These are phyloP conservation scores for Leptopilina myrica DNA, from an alignment of 2,888 invertebrate species.

Conservation along the genomic window DNA sequence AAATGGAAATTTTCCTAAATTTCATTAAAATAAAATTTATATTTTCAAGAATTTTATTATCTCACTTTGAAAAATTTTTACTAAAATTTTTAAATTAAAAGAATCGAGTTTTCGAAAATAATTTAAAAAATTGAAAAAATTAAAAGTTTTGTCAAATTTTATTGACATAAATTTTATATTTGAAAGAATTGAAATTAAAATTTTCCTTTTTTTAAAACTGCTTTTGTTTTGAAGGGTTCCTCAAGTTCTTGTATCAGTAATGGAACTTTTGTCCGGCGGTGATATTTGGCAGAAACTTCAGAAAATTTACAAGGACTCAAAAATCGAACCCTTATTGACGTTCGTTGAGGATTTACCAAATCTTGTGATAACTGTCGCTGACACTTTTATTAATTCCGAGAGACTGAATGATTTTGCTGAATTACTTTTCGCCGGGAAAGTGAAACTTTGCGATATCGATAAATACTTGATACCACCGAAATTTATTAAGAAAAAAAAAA, in stretches of 20 bases:
- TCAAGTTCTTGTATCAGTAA: conserved; percentile 56
- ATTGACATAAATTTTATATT: too few relatives aligned
- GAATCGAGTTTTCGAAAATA: too few relatives aligned
- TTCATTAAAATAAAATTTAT: too few relatives aligned
- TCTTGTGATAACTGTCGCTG: conserved; percentile 62
- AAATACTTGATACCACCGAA: conserved; percentile 67
- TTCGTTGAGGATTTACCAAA: conserved; percentile 69
- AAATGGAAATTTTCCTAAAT: too few relatives aligned
- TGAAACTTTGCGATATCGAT: conserved; percentile 67
- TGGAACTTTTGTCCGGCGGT: conserved; percentile 65
- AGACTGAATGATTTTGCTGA: conserved; percentile 64
- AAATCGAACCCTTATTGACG: conserved; percentile 61
- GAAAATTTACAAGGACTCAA: conserved; percentile 62
- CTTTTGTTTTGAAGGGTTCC: conserved; percentile 37
- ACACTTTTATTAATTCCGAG: conserved; percentile 70
- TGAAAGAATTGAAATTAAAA: too few relatives aligned
- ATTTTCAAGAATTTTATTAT: too few relatives aligned
- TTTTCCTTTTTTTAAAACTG: background rate
- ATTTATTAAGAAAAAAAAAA: conserved; percentile 65
- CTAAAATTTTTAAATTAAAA: too few relatives aligned
- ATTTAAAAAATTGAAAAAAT: too few relatives aligned
- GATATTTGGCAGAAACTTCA: conserved; percentile 69
- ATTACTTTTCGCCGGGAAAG: conserved; percentile 59
- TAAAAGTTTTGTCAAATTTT: too few relatives aligned
- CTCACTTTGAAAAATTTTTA: too few relatives aligned